These are phyloP conservation scores for Graphium colonna DNA, from an alignment of 2,888 invertebrate genomes.

Conservation along the genomic window DNA sequence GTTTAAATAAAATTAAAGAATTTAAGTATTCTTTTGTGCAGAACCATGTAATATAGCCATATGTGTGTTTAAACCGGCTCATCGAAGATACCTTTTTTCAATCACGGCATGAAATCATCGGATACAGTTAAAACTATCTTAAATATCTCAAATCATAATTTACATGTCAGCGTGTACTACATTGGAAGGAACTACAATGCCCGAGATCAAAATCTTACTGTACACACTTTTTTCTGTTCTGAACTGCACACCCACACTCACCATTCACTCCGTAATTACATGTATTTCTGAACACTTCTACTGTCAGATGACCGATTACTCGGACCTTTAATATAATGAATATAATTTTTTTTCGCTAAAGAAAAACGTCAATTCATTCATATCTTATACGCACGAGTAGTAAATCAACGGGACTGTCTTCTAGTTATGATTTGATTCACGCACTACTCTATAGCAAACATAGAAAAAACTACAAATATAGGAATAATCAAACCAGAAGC, in stretches of 20 bases:
- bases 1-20: too few species aligned
- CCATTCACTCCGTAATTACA: conserved; percentile 7
- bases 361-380: too few species aligned
- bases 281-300: background rate
- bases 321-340: background rate
- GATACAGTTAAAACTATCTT: conserved; percentile 14
- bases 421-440: conserved; percentile 47
- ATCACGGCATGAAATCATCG: conserved; percentile 14
- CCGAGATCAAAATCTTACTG: conserved; percentile 13
- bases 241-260: conserved; percentile 5
- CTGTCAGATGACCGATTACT: background rate
- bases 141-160: conserved; percentile 15
- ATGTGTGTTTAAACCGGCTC: too few species aligned
- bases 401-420: too few species aligned
- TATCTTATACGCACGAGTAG: too few species aligned
- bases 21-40: too few species aligned
- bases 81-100: background rate
- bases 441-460: too few species aligned
- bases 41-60: too few species aligned
- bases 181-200: conserved; percentile 14
- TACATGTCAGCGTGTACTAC: conserved; percentile 17
- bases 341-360: background rate
- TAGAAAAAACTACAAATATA: too few species aligned
- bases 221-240: conserved; percentile 4
- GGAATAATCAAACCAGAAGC: too few species aligned